phyloP scores from a whole-genome alignment of 2,113 vertebrate genomes.

The Otocyon megalotis region DNA sequence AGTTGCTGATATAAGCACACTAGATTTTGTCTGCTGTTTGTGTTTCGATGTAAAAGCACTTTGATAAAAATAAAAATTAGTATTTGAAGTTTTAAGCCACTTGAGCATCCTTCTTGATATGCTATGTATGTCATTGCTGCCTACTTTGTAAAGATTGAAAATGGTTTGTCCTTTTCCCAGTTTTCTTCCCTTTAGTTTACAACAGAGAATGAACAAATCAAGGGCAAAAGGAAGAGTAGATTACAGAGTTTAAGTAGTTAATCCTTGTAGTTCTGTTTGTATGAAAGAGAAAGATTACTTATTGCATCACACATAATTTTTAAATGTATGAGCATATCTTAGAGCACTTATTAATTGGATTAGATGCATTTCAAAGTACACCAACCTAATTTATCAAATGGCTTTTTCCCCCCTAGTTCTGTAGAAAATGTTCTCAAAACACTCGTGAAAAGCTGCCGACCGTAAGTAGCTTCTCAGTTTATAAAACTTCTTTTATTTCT shows the following conservation, averaged over 20 bases:
- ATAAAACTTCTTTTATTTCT: slow-evolving; percentile 60
- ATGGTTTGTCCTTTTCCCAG: neutral
- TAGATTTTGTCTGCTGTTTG: slow-evolving; percentile 4
- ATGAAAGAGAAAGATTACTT: slow-evolving; percentile 78
- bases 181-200: slow-evolving; percentile 62
- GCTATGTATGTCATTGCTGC: slow-evolving; percentile 51
- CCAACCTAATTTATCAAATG: slow-evolving; percentile 55
- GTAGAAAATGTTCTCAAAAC: slow-evolving; percentile 97
- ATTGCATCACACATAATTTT: slow-evolving; percentile 85
- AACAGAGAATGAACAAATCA: neutral
- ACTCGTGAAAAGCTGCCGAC: slow-evolving; percentile 97
- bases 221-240: neutral
- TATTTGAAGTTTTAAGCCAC: slow-evolving; percentile 39
- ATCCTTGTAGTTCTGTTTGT: neutral
- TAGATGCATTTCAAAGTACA: slow-evolving; percentile 70
- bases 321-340: slow-evolving; percentile 83
- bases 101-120: slow-evolving; percentile 29
- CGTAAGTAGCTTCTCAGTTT: slow-evolving; percentile 91
- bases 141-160: slow-evolving; percentile 66
- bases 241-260: slow-evolving; percentile 42
- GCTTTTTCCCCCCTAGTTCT: slow-evolving; percentile 88
- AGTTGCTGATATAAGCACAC: slow-evolving; percentile 20
- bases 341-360: slow-evolving; percentile 69
- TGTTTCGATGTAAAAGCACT: slow-evolving; percentile 35
- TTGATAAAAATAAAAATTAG: slow-evolving; percentile 47